phyloP scores from a whole-genome alignment of 1,140 invertebrate species.

The Euura lappo region DNA sequence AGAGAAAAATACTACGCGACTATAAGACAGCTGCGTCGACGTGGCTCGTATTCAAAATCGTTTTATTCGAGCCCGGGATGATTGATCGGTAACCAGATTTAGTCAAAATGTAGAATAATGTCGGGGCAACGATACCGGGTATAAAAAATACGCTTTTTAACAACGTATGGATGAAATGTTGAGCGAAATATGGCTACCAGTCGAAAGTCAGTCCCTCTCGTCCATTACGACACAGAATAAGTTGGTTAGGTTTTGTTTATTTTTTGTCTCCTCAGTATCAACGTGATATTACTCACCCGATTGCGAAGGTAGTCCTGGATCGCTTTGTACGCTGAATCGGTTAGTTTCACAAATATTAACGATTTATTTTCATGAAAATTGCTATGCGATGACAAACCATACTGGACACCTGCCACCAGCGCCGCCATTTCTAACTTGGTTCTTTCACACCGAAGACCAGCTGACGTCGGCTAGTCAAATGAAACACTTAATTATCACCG shows the following conservation, averaged over 20 bases:
- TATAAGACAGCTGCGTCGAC: constrained; percentile 8
- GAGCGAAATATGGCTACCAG: constrained; percentile 26
- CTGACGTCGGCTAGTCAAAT: constrained; percentile 33
- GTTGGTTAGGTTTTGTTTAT: background rate
- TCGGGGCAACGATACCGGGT: background rate
- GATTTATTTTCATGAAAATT: constrained; percentile 86
- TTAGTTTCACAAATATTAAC: constrained; percentile 92
- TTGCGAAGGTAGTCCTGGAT: constrained; percentile 88
- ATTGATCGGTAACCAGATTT: background rate
- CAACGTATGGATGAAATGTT: constrained; percentile 14
- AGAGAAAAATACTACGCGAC: background rate
- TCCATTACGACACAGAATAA: constrained; percentile 44
- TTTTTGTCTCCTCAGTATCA: background rate
- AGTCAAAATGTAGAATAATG: constrained; percentile 20
- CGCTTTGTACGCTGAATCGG: constrained; percentile 89
- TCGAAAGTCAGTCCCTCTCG: constrained; percentile 3
- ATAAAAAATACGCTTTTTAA: background rate
- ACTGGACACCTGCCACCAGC: constrained; percentile 92
- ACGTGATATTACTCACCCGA: constrained; percentile 70
- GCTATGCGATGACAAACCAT: constrained; percentile 91
- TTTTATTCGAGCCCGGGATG: background rate
- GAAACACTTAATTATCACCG: background rate
- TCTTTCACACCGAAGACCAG: constrained; percentile 48
- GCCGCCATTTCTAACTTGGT: constrained; percentile 83
- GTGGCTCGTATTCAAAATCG: background rate